Percentiles rank a stretch among this genome's conserved stretches.
These are phyloP conservation scores for Helleia helle DNA, from an alignment of 2,888 invertebrate species.

Conservation along the genomic window DNA sequence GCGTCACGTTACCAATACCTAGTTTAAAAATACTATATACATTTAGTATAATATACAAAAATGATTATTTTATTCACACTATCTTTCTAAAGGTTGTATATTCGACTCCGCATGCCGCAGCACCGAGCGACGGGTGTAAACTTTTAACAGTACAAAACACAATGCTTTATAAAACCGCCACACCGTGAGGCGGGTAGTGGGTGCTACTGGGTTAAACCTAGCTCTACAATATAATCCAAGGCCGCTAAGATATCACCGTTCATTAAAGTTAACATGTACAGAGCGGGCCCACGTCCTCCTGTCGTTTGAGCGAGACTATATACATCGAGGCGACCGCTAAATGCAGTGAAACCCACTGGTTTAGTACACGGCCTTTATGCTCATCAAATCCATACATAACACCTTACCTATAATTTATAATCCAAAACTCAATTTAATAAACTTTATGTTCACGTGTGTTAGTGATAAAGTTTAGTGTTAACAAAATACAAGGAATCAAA, in stretches of 20 bases:
- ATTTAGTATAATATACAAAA: too few relatives aligned
- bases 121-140: too few relatives aligned
- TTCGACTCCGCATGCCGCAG: too few relatives aligned
- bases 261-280: conserved; percentile 66
- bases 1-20: too few relatives aligned
- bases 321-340: conserved; percentile 34
- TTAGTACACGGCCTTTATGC: not conserved
- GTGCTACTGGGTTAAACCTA: conserved; percentile 52
- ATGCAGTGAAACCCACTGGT: not conserved
- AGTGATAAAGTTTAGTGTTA: not conserved
- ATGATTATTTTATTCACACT: too few relatives aligned
- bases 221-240: conserved; percentile 72
- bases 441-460: not conserved
- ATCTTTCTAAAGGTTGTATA: too few relatives aligned
- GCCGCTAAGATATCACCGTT: conserved; percentile 73
- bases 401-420: not conserved
- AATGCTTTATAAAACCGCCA: not conserved
- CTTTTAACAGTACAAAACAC: not conserved
- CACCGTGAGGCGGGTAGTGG: conserved; percentile 12
- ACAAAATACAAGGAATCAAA: conserved; percentile 5
- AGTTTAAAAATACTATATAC: too few relatives aligned
- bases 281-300: conserved; percentile 28
- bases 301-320: conserved; percentile 36
- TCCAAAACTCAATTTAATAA: not conserved
- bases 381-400: conserved; percentile 1